A percentile compares a stretch with the other conserved stretches of the same genome.
Evolutionary conservation across 1,140 invertebrate genomes (phyloP).

Genomic region (Sycobia sp.): DNA sequence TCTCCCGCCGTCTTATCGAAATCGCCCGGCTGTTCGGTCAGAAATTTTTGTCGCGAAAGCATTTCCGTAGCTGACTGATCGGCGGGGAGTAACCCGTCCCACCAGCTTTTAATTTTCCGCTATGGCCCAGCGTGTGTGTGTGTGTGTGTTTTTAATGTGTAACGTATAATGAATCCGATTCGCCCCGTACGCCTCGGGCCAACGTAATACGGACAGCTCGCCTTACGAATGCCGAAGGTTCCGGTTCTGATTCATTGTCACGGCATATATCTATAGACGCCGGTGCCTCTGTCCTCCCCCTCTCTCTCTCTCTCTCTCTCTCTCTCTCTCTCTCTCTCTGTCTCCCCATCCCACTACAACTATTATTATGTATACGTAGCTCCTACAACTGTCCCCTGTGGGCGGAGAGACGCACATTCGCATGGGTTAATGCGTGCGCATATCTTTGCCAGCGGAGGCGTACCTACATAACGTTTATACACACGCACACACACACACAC

Average conservation of each 20-base stretch:
- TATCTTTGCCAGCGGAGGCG: constrained; percentile 6
- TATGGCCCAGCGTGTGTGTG: too few species aligned
- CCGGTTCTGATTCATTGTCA: constrained; percentile 52
- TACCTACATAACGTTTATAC: background rate
- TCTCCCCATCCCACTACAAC: too few species aligned
- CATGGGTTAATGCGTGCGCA: constrained; percentile 15
- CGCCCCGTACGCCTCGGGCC: constrained; percentile 14
- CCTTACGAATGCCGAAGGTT: constrained; percentile 48
- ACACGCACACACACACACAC: too few species aligned
- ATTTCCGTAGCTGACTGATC: constrained; percentile 18
- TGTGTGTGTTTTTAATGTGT: too few species aligned
- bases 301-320: constrained; percentile 12
- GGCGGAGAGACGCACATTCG: constrained; percentile 29
- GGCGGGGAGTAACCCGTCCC: too few species aligned
- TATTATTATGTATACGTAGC: constrained; percentile 2
- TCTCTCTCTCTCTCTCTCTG: constrained; percentile 9
- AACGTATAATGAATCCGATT: too few species aligned
- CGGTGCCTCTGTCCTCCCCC: constrained; percentile 29
- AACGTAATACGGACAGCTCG: constrained; percentile 11
- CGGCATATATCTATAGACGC: constrained; percentile 44
- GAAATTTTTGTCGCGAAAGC: constrained; percentile 22
- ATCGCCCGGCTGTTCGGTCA: constrained; percentile 15
- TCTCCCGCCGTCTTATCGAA: background rate
- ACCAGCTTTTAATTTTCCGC: too few species aligned
- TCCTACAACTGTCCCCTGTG: constrained; percentile 33